Conservation (phyloP, 2,113 vertebrate genomes). For the Otocyon megalotis region DNA sequence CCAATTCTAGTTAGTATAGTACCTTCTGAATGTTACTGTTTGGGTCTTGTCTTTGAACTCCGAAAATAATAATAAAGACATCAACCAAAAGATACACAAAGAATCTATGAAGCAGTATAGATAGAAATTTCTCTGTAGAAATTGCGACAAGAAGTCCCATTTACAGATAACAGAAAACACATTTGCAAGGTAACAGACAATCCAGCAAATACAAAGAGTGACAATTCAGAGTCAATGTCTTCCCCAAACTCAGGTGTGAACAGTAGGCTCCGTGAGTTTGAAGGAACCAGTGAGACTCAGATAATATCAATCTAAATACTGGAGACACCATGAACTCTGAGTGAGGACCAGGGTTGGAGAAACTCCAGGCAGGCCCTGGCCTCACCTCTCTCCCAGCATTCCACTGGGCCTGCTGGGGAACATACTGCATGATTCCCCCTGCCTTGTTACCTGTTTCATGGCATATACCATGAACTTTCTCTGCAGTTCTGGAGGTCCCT, state of each 20-base stretch:
- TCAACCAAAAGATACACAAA: neutral
- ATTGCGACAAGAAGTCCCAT: neutral
- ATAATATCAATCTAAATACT: neutral
- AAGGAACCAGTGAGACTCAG: neutral
- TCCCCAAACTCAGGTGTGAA: neutral
- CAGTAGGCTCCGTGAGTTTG: neutral
- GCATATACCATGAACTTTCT: conserved; percentile 94
- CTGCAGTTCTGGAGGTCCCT: conserved; percentile 91
- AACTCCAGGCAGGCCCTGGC: neutral
- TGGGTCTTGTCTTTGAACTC: conserved; percentile 96
- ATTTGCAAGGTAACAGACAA: too few relatives aligned
- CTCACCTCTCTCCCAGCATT: neutral
- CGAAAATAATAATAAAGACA: conserved; percentile 72
- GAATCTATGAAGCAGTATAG: neutral
- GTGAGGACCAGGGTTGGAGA: neutral
- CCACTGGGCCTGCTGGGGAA: neutral
- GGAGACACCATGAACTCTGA: neutral
- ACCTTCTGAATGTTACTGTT: conserved; percentile 94
- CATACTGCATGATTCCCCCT: neutral
- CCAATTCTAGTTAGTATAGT: conserved; percentile 89
- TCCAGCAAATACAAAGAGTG: neutral
- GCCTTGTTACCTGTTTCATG: conserved; percentile 95
- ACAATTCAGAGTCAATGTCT: neutral
- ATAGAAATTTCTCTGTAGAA: neutral
- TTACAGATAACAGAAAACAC: neutral